Base-by-base conservation (phyloP, 2,888 invertebrate species). In the Polydesmus complanatus region DNA sequence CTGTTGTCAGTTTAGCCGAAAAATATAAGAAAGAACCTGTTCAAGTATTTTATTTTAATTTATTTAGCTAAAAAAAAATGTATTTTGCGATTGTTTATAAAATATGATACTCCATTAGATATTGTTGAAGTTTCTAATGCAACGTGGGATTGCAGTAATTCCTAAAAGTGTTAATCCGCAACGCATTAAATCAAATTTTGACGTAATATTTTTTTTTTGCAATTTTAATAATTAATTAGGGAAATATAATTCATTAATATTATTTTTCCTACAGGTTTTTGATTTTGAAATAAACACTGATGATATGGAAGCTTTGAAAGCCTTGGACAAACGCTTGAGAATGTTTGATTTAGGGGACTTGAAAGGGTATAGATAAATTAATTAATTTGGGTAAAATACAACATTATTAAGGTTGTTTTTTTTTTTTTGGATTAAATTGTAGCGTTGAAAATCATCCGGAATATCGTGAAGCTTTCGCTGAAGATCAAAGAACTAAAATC, bases 81-180 rank as follows among this genome's bases (percentile, higher is more conserved):
- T n/a, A 57, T 48, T 49, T 23, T 49, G 8, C 37, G 23, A 54
- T 23, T 23, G 26, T 22, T 8, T 63, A 1, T 49, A 3, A 22
- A 23, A 26, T 50, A 5, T 25, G n/a, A 37, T 51, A 11, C 47
- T 55, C 21, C 23, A 47, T 1, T 63, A 72, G 71, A 67, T 72
- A 8, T 63, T 67, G 14, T 58, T 73, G 2, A 63, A 70, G 27
- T 73, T 67, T 66, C 57, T 70, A 21, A 58, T 72, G 18, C 72
- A 73, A 56, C 64, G 68, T 61, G 69, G 68, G 18, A 61, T 72
- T 11, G 62, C 64, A 25, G 68, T 69, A 19, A 67, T 73, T 56
- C 71, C 72, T 21, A 73, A 73, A 62, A 71, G 70, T 66, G 67
- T 68, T 0, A 70, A 63, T 47, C 63, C 68, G 23, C 47, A 65